Evolutionary conservation across 1,140 invertebrate genomes (phyloP).

Genomic region (Sycobia sp.): DNA sequence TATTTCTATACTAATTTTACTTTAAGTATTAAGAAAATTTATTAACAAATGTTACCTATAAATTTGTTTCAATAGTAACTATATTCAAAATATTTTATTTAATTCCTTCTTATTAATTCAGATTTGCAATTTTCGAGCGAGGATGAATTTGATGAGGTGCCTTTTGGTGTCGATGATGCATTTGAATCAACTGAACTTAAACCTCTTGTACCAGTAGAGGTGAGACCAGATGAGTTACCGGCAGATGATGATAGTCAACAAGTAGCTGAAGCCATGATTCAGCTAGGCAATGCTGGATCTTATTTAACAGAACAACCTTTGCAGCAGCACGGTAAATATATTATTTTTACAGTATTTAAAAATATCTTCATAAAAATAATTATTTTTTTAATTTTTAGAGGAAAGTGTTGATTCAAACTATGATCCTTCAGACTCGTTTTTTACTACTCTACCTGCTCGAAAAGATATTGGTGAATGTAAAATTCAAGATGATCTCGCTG

Average conservation of each 20-base stretch:
- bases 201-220: constrained; percentile 46
- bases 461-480: constrained; percentile 55
- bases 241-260: constrained; percentile 79
- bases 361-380: not conserved
- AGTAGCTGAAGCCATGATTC: constrained; percentile 83
- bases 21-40: not conserved
- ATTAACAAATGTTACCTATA: not conserved
- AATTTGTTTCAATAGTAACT: constrained; percentile 3
- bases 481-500: constrained; percentile 77
- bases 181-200: constrained; percentile 61
- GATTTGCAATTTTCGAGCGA: constrained; percentile 78
- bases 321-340: constrained; percentile 48
- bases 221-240: constrained; percentile 49
- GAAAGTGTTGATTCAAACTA: constrained; percentile 84
- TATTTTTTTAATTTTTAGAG: constrained; percentile 59
- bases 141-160: constrained; percentile 72
- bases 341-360: not conserved
- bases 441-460: constrained; percentile 63
- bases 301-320: constrained; percentile 67
- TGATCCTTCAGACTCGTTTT: constrained; percentile 83
- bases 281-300: constrained; percentile 76
- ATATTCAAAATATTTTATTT: too few species aligned
- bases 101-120: constrained; percentile 48
- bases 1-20: not conserved
- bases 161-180: constrained; percentile 65